These are phyloP conservation scores for Camponotus vicinus DNA, from an alignment of 1,140 invertebrate genomes.

Conservation along the genomic window DNA sequence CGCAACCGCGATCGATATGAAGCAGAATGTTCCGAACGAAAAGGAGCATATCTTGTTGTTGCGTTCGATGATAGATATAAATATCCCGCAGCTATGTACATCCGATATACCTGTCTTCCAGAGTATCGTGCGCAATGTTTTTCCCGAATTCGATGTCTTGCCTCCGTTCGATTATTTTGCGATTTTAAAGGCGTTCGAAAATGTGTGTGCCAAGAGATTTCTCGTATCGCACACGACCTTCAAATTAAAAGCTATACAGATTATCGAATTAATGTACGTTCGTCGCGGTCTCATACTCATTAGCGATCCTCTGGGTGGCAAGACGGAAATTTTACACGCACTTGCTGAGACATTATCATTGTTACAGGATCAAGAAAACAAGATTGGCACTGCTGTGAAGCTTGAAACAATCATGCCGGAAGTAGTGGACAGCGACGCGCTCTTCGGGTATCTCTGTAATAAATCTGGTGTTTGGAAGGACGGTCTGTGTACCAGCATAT, in stretches of 20 bases:
- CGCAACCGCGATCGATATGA: conserved; percentile 87
- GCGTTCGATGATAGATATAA: conserved; percentile 89
- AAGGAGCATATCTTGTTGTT: conserved; percentile 87
- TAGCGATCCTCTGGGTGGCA: conserved; percentile 87
- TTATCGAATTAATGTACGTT: conserved; percentile 90
- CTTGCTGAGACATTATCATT: conserved; percentile 86
- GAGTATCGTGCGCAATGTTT: conserved; percentile 89
- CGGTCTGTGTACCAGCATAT: conserved; percentile 86
- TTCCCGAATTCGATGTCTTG: conserved; percentile 86
- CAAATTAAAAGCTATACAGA: conserved; percentile 88
- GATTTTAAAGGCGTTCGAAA: conserved; percentile 80
- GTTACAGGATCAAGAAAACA: conserved; percentile 78
- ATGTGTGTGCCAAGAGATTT: conserved; percentile 84
- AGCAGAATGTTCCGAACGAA: conserved; percentile 88
- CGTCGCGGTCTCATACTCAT: conserved; percentile 87
- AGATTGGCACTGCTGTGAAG: conserved; percentile 84
- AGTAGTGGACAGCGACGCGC: conserved; percentile 87
- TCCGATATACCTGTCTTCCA: conserved; percentile 89
- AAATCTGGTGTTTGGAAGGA: conserved; percentile 89
- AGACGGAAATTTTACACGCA: conserved; percentile 85
- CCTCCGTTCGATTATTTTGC: conserved; percentile 86
- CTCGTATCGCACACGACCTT: conserved; percentile 87
- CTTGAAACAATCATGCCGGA: conserved; percentile 89
- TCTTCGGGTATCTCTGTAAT: conserved; percentile 89
- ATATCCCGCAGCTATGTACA: conserved; percentile 89